These are phyloP conservation scores for Gobionotothen gibberifrons DNA, from an alignment of 2,797 vertebrate species.

Conservation along the genomic window DNA sequence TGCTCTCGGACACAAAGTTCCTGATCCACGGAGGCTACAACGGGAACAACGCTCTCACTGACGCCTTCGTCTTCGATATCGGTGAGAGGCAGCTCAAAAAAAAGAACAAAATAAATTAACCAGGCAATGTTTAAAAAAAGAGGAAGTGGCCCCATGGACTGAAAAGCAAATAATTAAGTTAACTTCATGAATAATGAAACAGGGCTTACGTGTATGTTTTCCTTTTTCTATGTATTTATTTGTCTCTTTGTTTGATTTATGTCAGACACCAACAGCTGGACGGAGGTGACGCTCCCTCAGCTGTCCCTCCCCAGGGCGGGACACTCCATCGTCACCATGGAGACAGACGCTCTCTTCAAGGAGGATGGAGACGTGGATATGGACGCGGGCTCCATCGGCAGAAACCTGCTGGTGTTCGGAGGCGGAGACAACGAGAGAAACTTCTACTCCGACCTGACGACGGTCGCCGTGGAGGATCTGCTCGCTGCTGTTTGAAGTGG, in stretches of 20 bases:
- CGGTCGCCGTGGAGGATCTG: slow-evolving; percentile 77
- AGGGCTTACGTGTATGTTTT: too few species aligned
- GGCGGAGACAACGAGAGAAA: slow-evolving; percentile 88
- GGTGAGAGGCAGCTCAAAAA: slow-evolving; percentile 67
- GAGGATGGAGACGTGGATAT: slow-evolving; percentile 39
- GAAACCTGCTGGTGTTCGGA: slow-evolving; percentile 83
- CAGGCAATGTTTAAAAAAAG: too few species aligned
- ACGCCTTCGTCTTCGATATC: slow-evolving; percentile 84
- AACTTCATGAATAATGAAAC: too few species aligned
- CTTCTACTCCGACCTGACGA: slow-evolving; percentile 84
- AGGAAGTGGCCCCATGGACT: too few species aligned
- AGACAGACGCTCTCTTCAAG: slow-evolving; percentile 37
- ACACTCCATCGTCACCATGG: slow-evolving; percentile 85
- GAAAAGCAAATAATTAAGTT: too few species aligned
- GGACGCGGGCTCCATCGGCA: slow-evolving; percentile 29
- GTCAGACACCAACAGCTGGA: slow-evolving; percentile 84
- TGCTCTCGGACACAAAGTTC: slow-evolving; percentile 84
- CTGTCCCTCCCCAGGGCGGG: slow-evolving; percentile 83
- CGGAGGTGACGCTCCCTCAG: slow-evolving; percentile 74
- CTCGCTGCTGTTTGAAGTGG: slow-evolving; percentile 51
- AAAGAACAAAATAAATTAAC: too few species aligned
- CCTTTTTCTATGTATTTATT: too few species aligned
- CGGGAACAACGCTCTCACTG: slow-evolving; percentile 82
- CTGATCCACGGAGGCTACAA: slow-evolving; percentile 88
- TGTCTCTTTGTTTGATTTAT: background rate